Percentiles rank a stretch among this genome's conserved stretches.
phyloP scores from a whole-genome alignment of 2,888 invertebrate genomes.

The Drosophila recens region DNA sequence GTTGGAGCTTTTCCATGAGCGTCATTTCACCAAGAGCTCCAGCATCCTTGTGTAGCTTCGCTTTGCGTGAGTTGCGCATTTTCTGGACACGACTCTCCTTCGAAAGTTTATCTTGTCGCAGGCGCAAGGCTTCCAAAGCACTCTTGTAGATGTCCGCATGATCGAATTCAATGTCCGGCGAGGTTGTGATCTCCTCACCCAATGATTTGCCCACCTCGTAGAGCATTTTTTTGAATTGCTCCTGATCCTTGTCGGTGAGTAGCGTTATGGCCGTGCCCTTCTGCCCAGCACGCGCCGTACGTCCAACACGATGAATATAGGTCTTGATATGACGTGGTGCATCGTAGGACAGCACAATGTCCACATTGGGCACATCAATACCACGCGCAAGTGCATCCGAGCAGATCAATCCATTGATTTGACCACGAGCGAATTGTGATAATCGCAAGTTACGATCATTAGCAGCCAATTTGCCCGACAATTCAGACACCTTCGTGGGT shows the following conservation, averaged over 20 bases:
- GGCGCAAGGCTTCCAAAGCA: slow-evolving; percentile 89
- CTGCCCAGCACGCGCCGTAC: slow-evolving; percentile 94
- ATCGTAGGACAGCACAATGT: slow-evolving; percentile 97
- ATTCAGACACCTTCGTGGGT: slow-evolving; percentile 49
- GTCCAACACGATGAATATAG: slow-evolving; percentile 96
- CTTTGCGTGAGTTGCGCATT: slow-evolving; percentile 32
- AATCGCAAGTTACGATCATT: slow-evolving; percentile 64
- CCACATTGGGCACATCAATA: slow-evolving; percentile 95
- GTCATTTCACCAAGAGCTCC: slow-evolving; percentile 50
- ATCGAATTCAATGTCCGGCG: slow-evolving; percentile 87
- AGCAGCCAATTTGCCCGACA: slow-evolving; percentile 76
- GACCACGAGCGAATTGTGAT: slow-evolving; percentile 73
- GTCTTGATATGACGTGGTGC: slow-evolving; percentile 94
- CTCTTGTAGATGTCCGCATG: slow-evolving; percentile 88
- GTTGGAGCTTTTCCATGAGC: slow-evolving; percentile 83
- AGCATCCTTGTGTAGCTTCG: slow-evolving; percentile 51
- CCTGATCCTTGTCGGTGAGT: slow-evolving; percentile 88
- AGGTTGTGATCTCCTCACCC: slow-evolving; percentile 86
- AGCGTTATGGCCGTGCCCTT: slow-evolving; percentile 94
- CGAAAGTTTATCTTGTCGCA: slow-evolving; percentile 54
- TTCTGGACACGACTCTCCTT: slow-evolving; percentile 29
- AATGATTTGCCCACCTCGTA: slow-evolving; percentile 86
- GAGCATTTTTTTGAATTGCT: slow-evolving; percentile 87
- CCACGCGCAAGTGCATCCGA: slow-evolving; percentile 98
- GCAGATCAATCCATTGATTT: slow-evolving; percentile 88